Conservation (phyloP, 2,113 vertebrate species). For the Echinops telfairi region DNA sequence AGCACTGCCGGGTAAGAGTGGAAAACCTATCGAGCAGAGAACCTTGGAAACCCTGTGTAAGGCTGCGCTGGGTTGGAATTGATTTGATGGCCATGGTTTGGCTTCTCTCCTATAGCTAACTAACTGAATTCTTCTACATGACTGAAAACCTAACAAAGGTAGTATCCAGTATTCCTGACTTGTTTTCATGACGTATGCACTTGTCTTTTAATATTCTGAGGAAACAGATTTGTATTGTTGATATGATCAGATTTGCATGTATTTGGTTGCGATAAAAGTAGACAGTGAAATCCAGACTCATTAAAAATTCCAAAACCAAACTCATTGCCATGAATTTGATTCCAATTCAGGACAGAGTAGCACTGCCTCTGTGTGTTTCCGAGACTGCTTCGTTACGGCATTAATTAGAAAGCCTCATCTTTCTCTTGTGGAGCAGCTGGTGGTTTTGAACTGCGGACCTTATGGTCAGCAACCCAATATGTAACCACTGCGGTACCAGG, state of each 20-base stretch:
- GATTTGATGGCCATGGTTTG: too few relatives aligned
- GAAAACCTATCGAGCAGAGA: not conserved
- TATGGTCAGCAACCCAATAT: too few relatives aligned
- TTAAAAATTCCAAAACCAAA: not conserved
- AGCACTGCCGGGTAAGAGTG: too few relatives aligned
- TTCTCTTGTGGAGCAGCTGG: too few relatives aligned
- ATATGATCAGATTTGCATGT: not conserved
- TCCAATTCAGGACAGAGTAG: too few relatives aligned
- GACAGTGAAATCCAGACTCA: not conserved
- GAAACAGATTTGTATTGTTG: not conserved
- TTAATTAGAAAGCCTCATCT: too few relatives aligned
- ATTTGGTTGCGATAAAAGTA: not conserved
- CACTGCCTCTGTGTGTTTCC: too few relatives aligned
- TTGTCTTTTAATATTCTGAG: not conserved
- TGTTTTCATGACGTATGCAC: not conserved
- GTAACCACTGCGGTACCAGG: too few relatives aligned
- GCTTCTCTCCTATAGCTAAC: not conserved
- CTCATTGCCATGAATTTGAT: too few relatives aligned
- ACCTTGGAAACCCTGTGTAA: not conserved
- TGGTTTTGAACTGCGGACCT: too few relatives aligned
- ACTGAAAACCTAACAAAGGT: conserved; percentile 11
- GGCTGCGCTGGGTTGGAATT: too few relatives aligned
- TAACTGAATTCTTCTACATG: not conserved
- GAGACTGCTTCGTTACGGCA: too few relatives aligned
- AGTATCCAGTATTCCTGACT: conserved; percentile 41